phyloP scores from a whole-genome alignment of 1,140 invertebrate genomes.

The Atopsyche davidsoni region DNA sequence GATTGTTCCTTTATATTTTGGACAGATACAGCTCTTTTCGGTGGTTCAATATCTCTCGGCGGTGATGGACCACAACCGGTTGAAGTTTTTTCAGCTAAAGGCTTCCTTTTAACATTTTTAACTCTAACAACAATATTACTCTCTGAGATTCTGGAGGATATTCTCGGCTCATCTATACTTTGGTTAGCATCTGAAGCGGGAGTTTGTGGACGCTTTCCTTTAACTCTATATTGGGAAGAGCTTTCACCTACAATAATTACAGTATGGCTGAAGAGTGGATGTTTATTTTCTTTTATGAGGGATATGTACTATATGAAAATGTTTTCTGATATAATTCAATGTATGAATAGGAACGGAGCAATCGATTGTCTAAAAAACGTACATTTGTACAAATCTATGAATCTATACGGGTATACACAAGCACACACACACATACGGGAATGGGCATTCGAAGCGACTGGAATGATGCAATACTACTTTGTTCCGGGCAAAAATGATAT shows the following conservation, averaged over 20 bases:
- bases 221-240: conserved; percentile 13
- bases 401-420: no score
- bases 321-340: no score
- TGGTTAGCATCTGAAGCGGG: conserved; percentile 11
- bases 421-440: conserved; percentile 12
- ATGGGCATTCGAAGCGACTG: conserved; percentile 16
- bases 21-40: conserved; percentile 4
- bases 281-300: no score
- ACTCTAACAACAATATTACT: conserved; percentile 22
- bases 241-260: conserved; percentile 27
- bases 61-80: conserved; percentile 55
- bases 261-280: no score
- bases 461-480: conserved; percentile 38
- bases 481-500: conserved; percentile 69
- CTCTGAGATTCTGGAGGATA: conserved; percentile 15
- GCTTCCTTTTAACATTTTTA: conserved; percentile 22
- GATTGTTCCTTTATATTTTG: conserved; percentile 20
- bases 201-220: conserved; percentile 4
- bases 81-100: conserved; percentile 39
- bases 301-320: no score
- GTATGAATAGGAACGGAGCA: no score
- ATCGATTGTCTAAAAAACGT: no score
- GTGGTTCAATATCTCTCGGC: conserved; percentile 39
- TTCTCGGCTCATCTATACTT: conserved; percentile 11
- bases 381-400: no score